phyloP scores from a whole-genome alignment of 1,140 invertebrate species.

The Zeugodacus cucurbitae region DNA sequence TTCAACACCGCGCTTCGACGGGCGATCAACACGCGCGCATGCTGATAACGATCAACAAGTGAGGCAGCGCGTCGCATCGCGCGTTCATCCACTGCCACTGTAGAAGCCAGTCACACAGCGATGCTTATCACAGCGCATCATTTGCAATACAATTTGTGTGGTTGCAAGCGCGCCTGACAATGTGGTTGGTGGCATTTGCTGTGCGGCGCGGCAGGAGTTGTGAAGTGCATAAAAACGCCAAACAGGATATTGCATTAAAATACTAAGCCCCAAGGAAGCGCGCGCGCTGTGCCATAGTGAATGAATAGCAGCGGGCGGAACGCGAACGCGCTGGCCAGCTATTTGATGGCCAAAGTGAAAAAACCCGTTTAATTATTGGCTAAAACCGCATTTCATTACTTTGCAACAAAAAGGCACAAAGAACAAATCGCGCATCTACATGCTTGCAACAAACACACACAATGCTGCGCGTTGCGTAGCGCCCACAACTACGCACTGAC shows the following conservation, averaged over 20 bases:
- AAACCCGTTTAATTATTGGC: slow-evolving; percentile 24
- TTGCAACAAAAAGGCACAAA: neutral
- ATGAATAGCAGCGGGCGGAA: neutral
- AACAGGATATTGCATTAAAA: slow-evolving; percentile 37
- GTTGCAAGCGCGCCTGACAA: neutral
- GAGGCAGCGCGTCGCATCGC: neutral
- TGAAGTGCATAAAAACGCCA: slow-evolving; percentile 10
- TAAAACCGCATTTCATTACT: slow-evolving; percentile 26
- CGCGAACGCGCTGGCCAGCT: neutral
- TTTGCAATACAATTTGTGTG: slow-evolving; percentile 25
- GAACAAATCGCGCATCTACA: neutral
- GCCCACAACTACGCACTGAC: neutral
- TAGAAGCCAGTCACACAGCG: neutral
- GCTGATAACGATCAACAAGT: slow-evolving; percentile 30
- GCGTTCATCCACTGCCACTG: neutral
- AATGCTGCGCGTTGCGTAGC: neutral
- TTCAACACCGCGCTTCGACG: slow-evolving; percentile 28
- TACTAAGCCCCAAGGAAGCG: neutral
- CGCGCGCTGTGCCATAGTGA: neutral
- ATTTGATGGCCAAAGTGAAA: neutral
- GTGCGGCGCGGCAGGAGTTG: neutral
- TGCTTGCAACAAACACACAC: neutral
- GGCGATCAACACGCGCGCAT: neutral
- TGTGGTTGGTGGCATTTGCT: neutral
- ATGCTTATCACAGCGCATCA: slow-evolving; percentile 17